phyloP scores from a whole-genome alignment of 2,113 vertebrate genomes.

The Mobula birostris region DNA sequence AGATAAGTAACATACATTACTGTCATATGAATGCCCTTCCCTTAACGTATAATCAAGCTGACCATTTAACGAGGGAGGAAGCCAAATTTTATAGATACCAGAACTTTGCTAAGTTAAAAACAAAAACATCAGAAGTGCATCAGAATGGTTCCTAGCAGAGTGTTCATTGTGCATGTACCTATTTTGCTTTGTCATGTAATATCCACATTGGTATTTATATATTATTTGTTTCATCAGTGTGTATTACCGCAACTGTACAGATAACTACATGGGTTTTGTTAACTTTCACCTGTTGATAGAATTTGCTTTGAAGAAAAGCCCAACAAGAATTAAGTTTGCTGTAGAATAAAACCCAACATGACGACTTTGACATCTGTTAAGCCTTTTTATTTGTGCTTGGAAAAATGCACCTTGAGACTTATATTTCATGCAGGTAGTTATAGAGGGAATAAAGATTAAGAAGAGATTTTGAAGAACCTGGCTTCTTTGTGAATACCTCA shows the following conservation, averaged over 20 bases:
- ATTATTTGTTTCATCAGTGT: slow-evolving; percentile 74
- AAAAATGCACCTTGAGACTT: slow-evolving; percentile 7
- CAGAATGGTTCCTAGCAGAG: slow-evolving; percentile 54
- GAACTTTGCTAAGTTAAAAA: slow-evolving; percentile 60
- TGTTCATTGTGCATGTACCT: slow-evolving; percentile 72
- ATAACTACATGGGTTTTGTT: slow-evolving; percentile 60
- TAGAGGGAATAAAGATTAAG: slow-evolving; percentile 20
- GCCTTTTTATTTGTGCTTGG: slow-evolving; percentile 30
- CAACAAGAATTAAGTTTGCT: slow-evolving; percentile 75
- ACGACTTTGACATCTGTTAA: slow-evolving; percentile 4
- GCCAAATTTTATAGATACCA: slow-evolving; percentile 53
- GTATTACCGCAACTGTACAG: slow-evolving; percentile 87
- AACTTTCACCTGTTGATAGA: slow-evolving; percentile 82
- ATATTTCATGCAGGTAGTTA: not conserved
- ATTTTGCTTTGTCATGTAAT: slow-evolving; percentile 70
- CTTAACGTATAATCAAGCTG: slow-evolving; percentile 55
- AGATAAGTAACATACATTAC: slow-evolving; percentile 51
- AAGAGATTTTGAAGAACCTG: slow-evolving; percentile 18
- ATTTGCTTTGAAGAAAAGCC: slow-evolving; percentile 75
- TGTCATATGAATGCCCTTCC: slow-evolving; percentile 53
- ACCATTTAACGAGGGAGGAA: slow-evolving; percentile 53
- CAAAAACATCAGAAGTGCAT: slow-evolving; percentile 50
- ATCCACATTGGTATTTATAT: slow-evolving; percentile 90
- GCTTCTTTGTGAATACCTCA: not conserved
- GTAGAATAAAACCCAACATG: slow-evolving; percentile 66